A percentile compares a stretch with the other conserved stretches of the same genome.
Evolutionary conservation across 2,888 invertebrate species (phyloP).

Genomic region (Agrotis puta): DNA sequence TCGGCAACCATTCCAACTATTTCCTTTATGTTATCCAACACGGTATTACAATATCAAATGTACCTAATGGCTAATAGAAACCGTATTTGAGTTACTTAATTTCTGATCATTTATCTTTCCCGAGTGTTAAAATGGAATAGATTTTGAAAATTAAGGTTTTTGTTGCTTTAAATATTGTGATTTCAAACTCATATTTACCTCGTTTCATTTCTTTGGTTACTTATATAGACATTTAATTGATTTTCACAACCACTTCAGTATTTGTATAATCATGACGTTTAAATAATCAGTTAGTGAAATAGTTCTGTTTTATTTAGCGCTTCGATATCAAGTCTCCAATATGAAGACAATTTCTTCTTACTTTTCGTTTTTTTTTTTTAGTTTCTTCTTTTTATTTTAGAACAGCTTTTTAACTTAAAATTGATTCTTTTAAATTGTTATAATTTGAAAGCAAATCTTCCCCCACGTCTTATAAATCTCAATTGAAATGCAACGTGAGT

Average conservation of each 20-base stretch:
- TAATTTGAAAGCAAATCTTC: too few relatives aligned
- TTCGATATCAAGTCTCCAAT: neutral
- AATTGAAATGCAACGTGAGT: constrained; percentile 23
- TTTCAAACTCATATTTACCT: neutral
- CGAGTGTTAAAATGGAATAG: neutral
- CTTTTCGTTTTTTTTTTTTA: neutral
- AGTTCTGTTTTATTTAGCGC: neutral
- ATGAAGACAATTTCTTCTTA: neutral
- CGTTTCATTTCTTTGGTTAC: constrained; percentile 1
- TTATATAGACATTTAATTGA: neutral
- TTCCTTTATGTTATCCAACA: constrained; percentile 53
- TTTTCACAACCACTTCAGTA: neutral
- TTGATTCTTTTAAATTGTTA: too few relatives aligned
- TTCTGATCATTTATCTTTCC: constrained; percentile 25
- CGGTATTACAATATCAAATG: constrained; percentile 27
- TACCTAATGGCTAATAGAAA: constrained; percentile 21
- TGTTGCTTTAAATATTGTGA: neutral
- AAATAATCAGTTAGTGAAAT: neutral
- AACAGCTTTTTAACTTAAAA: too few relatives aligned
- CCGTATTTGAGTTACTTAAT: constrained; percentile 22
- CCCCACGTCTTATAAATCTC: neutral
- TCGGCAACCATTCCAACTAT: constrained; percentile 37
- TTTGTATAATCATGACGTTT: neutral
- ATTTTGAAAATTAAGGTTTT: neutral
- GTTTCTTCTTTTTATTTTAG: too few relatives aligned